Evolutionary conservation across 2,888 invertebrate genomes (phyloP).

Genomic region (Drosophila pseudotalamancana): DNA sequence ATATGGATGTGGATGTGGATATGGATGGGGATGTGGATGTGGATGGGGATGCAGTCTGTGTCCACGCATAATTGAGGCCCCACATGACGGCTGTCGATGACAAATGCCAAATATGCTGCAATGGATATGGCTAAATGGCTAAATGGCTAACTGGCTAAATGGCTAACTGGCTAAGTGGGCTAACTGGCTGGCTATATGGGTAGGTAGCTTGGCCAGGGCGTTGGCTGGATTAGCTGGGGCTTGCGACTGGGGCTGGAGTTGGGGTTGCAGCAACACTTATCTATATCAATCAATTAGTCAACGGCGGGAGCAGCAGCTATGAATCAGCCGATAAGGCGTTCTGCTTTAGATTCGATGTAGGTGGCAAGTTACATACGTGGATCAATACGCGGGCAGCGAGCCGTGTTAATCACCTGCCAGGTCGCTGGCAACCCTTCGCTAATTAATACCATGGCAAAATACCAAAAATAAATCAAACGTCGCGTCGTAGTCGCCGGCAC

Average conservation of each 20-base stretch:
- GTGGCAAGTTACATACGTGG: constrained; percentile 38
- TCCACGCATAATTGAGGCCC: constrained; percentile 69
- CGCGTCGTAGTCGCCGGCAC: constrained; percentile 35
- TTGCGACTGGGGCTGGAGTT: not conserved
- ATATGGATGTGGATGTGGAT: constrained; percentile 24
- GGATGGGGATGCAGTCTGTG: constrained; percentile 39
- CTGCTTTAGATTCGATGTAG: constrained; percentile 27
- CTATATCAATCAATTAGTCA: constrained; percentile 62
- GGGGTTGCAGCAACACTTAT: constrained; percentile 8
- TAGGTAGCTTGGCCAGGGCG: not conserved
- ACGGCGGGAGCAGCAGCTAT: constrained; percentile 20
- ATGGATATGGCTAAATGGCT: not conserved
- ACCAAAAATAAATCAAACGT: constrained; percentile 58
- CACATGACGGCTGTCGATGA: constrained; percentile 50
- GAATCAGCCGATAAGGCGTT: constrained; percentile 51
- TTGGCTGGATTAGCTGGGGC: not conserved
- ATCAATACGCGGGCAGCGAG: constrained; percentile 47
- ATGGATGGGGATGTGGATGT: constrained; percentile 20
- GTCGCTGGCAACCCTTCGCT: constrained; percentile 20
- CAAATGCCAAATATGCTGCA: constrained; percentile 18
- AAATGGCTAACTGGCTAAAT: no score
- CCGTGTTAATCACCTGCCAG: constrained; percentile 50
- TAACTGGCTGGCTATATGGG: not conserved
- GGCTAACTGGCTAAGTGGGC: no score
- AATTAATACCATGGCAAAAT: constrained; percentile 64